Conservation (phyloP, 2,113 vertebrate species). For the Neodontobutis hainanensis region DNA sequence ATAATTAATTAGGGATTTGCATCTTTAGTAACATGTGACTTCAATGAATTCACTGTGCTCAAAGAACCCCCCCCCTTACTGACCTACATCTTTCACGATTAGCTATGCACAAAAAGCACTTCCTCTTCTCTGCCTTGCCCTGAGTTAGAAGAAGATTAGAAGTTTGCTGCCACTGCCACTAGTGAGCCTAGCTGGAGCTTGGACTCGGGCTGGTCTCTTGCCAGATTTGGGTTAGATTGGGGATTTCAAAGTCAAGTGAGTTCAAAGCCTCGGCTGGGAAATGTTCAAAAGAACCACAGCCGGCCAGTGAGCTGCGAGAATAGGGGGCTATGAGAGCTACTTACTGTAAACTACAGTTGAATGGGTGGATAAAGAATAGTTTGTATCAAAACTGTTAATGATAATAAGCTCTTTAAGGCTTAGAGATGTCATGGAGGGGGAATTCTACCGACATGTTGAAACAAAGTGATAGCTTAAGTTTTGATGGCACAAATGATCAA, state of each 20-base stretch:
- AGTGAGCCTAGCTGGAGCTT: constrained; percentile 41
- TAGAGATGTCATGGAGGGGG: constrained; percentile 41
- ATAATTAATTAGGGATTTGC: background rate
- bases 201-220: constrained; percentile 52
- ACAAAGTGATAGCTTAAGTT: constrained; percentile 28
- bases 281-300: constrained; percentile 70
- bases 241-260: constrained; percentile 79
- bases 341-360: constrained; percentile 49
- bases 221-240: constrained; percentile 61
- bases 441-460: constrained; percentile 28
- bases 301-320: constrained; percentile 46
- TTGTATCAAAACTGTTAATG: constrained; percentile 32
- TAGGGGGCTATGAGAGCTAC: constrained; percentile 33
- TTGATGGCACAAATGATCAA: constrained; percentile 25
- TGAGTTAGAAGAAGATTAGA: constrained; percentile 53
- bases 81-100: constrained; percentile 40
- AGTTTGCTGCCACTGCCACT: constrained; percentile 49
- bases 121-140: constrained; percentile 19
- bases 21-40: background rate
- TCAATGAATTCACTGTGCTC: background rate
- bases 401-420: constrained; percentile 5
- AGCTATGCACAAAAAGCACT: constrained; percentile 36
- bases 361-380: constrained; percentile 1
- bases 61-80: constrained; percentile 2
- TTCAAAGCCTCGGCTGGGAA: constrained; percentile 75